phyloP scores from a whole-genome alignment of 2,113 vertebrate genomes.

The Malurus melanocephalus region DNA sequence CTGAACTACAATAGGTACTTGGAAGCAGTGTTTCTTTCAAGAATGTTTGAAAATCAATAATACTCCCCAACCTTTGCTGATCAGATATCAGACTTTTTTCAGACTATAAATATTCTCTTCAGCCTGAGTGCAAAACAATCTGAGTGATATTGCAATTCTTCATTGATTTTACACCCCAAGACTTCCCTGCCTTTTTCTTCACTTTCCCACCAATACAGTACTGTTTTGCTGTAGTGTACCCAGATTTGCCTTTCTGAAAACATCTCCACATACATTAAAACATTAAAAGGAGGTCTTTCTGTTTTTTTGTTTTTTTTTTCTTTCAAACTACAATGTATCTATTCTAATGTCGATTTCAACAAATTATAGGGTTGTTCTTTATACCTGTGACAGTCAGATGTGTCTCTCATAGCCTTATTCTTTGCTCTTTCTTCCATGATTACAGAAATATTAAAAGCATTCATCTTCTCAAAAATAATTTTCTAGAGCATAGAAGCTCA shows the following conservation, averaged over 20 bases:
- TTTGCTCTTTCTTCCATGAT: background rate
- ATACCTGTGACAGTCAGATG: background rate
- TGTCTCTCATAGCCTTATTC: background rate
- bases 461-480: background rate
- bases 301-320: background rate
- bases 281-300: background rate
- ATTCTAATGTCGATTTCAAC: background rate
- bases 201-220: background rate
- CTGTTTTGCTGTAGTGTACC: background rate
- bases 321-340: background rate
- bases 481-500: background rate
- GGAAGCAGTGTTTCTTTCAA: background rate
- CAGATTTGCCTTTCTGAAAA: background rate
- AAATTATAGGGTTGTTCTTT: background rate
- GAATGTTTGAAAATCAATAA: slow-evolving; percentile 26
- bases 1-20: background rate
- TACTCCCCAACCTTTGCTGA: background rate
- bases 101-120: background rate
- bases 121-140: background rate
- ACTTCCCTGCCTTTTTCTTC: background rate
- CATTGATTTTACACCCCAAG: background rate
- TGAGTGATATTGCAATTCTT: background rate
- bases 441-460: background rate
- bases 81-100: background rate
- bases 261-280: background rate